A percentile compares a stretch with the other conserved stretches of the same genome.
These are phyloP conservation scores for Dryobota labecula DNA, from an alignment of 2,888 invertebrate species.

Conservation along the genomic window DNA sequence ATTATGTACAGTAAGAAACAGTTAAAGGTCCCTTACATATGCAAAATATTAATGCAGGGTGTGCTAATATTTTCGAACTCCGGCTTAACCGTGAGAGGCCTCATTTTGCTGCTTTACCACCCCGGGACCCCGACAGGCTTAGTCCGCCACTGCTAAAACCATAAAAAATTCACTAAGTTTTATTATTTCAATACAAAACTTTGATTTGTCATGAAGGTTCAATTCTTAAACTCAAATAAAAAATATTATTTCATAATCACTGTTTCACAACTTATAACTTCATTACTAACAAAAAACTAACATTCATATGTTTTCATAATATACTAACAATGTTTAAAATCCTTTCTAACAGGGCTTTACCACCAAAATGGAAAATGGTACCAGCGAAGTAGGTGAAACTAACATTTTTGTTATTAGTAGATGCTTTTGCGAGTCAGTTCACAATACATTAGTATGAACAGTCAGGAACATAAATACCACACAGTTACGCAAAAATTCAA, in stretches of 20 bases:
- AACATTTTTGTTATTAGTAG: constrained; percentile 55
- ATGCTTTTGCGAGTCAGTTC: constrained; percentile 34
- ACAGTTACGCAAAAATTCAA: too few species aligned
- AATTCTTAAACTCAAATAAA: not conserved
- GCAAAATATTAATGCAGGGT: too few species aligned
- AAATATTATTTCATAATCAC: not conserved
- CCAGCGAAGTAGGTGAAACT: constrained; percentile 85
- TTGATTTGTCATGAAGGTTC: not conserved
- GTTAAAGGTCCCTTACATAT: too few species aligned
- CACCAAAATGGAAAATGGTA: constrained; percentile 88
- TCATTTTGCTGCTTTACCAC: too few species aligned
- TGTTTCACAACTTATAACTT: not conserved
- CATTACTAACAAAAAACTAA: constrained; percentile 33
- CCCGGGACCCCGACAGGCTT: too few species aligned
- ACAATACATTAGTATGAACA: not conserved
- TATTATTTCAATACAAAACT: not conserved
- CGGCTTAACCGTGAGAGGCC: too few species aligned
- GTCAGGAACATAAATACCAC: too few species aligned
- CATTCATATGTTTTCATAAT: constrained; percentile 4
- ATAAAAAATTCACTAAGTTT: not conserved
- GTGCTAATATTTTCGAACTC: too few species aligned
- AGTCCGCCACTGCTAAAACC: not conserved
- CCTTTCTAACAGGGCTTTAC: constrained; percentile 84
- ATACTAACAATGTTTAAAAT: constrained; percentile 68
- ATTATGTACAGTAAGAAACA: too few species aligned